Percentiles rank a stretch among this genome's conserved stretches.
Evolutionary conservation across 2,797 vertebrate genomes (phyloP).

Genomic region (Podarcis lilfordi): DNA sequence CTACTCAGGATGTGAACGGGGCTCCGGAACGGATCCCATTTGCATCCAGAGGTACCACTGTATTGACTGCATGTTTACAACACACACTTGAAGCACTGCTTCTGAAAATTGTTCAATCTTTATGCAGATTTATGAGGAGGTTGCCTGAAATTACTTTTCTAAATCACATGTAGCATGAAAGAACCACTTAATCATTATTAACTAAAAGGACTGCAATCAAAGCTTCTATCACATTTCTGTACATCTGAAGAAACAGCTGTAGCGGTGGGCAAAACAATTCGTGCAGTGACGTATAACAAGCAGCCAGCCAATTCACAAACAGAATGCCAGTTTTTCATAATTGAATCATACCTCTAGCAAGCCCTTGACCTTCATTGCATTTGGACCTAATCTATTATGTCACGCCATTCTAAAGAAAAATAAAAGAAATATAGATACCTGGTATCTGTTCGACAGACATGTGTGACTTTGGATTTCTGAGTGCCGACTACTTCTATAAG

Average conservation of each 20-base stretch:
- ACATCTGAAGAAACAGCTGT: neutral
- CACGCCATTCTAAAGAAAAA: neutral
- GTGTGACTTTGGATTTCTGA: conserved; percentile 79
- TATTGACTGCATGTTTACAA: neutral
- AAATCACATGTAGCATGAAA: neutral
- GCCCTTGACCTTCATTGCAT: no score
- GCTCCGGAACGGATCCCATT: no score
- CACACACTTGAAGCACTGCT: neutral
- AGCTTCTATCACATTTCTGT: neutral
- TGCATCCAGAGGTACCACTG: no score
- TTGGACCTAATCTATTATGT: neutral
- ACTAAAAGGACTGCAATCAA: neutral
- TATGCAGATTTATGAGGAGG: neutral
- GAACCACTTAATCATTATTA: neutral
- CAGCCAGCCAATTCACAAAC: neutral
- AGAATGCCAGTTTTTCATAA: neutral
- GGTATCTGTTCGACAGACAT: conserved; percentile 81
- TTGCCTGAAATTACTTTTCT: neutral
- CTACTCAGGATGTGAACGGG: no score
- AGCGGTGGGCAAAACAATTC: neutral
- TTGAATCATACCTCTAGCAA: neutral
- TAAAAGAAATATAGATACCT: conserved; percentile 69
- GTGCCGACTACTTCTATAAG: conserved; percentile 79
- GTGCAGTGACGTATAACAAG: neutral
- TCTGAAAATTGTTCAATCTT: neutral